phyloP scores from a whole-genome alignment of 2,888 invertebrate genomes.

The Rosalia funebris region DNA sequence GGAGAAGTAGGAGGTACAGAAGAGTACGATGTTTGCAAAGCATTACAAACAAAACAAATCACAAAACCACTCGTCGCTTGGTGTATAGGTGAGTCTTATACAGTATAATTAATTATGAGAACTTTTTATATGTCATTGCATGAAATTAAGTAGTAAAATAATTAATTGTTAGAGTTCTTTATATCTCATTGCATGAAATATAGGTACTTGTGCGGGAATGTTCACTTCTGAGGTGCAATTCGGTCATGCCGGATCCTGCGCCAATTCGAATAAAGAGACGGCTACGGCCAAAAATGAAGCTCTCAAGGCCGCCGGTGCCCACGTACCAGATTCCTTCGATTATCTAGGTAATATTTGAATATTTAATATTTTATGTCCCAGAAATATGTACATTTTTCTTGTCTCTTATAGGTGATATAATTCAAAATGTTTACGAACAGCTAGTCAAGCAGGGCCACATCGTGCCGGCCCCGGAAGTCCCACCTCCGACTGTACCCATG shows the following conservation, averaged over 20 bases:
- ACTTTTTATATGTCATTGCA: too few species aligned
- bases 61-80: conserved; percentile 97
- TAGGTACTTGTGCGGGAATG: conserved; percentile 72
- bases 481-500: conserved; percentile 99
- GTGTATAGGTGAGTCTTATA: conserved; percentile 84
- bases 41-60: conserved; percentile 81
- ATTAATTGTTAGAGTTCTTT: too few species aligned
- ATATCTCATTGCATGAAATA: too few species aligned
- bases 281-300: conserved; percentile 92
- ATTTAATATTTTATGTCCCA: too few species aligned
- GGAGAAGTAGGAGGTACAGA: conserved; percentile 99
- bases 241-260: conserved; percentile 99
- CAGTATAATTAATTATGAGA: neutral
- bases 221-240: conserved; percentile 92
- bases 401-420: conserved; percentile 73
- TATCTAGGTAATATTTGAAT: conserved; percentile 63
- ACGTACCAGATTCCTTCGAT: conserved; percentile 94
- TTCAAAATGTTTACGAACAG: conserved; percentile 77
- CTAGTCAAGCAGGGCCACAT: conserved; percentile 86
- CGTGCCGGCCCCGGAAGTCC: conserved; percentile 88
- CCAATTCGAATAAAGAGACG: conserved; percentile 88
- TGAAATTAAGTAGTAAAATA: too few species aligned
- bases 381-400: too few species aligned
- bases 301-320: conserved; percentile 83
- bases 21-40: conserved; percentile 95